Evolutionary conservation across 2,888 invertebrate genomes (phyloP), one percentile per base, ranked within the genome.

Genomic region (Didymodactylos carnosus): DNA sequence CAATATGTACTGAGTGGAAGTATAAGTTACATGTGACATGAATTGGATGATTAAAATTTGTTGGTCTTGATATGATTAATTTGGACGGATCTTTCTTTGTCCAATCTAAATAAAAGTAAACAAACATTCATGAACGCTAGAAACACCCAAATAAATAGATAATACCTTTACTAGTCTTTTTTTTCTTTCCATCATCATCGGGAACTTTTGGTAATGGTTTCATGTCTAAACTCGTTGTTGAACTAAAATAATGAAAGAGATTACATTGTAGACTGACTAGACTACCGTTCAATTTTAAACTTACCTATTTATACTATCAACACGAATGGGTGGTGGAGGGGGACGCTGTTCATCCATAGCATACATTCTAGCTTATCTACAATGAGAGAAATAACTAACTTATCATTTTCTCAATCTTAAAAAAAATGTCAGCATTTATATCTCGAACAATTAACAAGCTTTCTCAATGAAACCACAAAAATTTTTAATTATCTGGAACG

Each of bases 191-290:
- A 78, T 91, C 88, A 76, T 88, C 88, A 85, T 93, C 93, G 39
- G 94, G 94, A 85, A 94, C 93, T 87, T 93, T 93, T 72, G 94
- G 94, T 80, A 94, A 85, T 72, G 94, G 94, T 79, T 92, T 88
- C 5, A 14, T 62, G 19, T 62, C 62, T 35, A 62, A 35, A 62
- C 35, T 62, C 11, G 35, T n/a, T 35, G 35, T 62, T 35, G 27
- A 35, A 10, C 19, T 62, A 16, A 29, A 16, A 29, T 2, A 35
- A 62, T 16, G 23, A 27, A 11, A 40, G 41, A 25, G n/a, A n/a
- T n/a, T n/a, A n/a, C n/a, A n/a, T n/a, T n/a, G n/a, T n/a, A n/a
- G n/a, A n/a, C n/a, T n/a, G n/a, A n/a, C n/a, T n/a, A n/a, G n/a
- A n/a, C n/a, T n/a, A n/a, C n/a, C n/a, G n/a, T n/a, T 23, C 23